Percentiles rank a stretch among this genome's conserved stretches.
These are phyloP conservation scores for Tapirus terrestris DNA, from an alignment of 2,113 vertebrate genomes.

Conservation along the genomic window DNA sequence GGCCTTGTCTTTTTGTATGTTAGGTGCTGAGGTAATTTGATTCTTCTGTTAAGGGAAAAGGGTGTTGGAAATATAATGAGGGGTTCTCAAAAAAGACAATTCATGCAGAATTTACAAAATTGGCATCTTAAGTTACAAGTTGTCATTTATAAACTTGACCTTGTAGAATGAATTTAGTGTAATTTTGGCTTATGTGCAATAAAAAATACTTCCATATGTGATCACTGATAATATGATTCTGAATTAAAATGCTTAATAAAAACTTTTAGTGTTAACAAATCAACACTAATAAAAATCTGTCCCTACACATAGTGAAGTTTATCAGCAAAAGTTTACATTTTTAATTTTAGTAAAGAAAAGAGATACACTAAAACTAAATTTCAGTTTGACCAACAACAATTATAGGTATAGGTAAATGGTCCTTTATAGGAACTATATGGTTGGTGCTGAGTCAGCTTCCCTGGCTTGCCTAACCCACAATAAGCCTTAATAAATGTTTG, in stretches of 20 bases:
- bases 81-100: slow-evolving; percentile 36
- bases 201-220: slow-evolving; percentile 70
- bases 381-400: neutral
- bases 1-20: slow-evolving; percentile 15
- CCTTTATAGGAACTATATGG: neutral
- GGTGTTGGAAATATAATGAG: slow-evolving; percentile 41
- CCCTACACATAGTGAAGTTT: neutral
- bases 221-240: slow-evolving; percentile 36
- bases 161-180: slow-evolving; percentile 52
- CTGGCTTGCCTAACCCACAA: neutral
- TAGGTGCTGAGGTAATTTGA: slow-evolving; percentile 41
- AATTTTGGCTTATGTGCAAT: slow-evolving; percentile 55
- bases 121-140: slow-evolving; percentile 38
- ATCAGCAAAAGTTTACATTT: slow-evolving; percentile 49
- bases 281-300: slow-evolving; percentile 33
- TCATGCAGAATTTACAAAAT: slow-evolving; percentile 50
- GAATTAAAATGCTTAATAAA: slow-evolving; percentile 68
- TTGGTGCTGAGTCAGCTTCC: neutral
- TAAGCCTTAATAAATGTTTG: neutral
- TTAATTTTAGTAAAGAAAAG: slow-evolving; percentile 43
- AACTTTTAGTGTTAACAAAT: slow-evolving; percentile 56
- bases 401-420: neutral
- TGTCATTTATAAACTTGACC: slow-evolving; percentile 61
- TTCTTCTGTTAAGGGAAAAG: slow-evolving; percentile 39
- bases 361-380: slow-evolving; percentile 42